These are phyloP conservation scores for Motacilla alba DNA, from an alignment of 2,113 vertebrate genomes.

Conservation along the genomic window DNA sequence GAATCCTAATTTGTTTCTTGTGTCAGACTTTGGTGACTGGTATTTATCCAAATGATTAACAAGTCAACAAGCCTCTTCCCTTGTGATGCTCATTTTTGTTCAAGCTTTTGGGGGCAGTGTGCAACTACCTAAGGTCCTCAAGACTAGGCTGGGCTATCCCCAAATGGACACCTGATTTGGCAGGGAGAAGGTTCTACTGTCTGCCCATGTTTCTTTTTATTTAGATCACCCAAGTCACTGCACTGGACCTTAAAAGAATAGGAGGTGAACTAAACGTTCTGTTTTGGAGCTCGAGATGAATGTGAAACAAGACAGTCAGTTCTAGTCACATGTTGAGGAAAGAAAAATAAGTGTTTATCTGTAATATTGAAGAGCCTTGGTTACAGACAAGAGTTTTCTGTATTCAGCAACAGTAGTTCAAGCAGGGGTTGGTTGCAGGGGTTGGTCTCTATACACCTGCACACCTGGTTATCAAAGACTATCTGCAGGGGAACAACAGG, in stretches of 20 bases:
- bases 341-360: not conserved
- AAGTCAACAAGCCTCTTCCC: not conserved
- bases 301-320: not conserved
- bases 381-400: not conserved
- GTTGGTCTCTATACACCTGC: not conserved
- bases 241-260: not conserved
- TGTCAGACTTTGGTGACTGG: accelerated
- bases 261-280: not conserved
- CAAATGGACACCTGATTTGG: not conserved
- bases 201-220: not conserved
- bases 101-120: not conserved
- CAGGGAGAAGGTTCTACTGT: not conserved
- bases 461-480: not conserved
- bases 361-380: not conserved
- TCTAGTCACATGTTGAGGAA: not conserved
- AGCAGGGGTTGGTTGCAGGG: not conserved
- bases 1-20: not conserved
- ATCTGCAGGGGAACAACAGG: not conserved
- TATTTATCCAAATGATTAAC: not conserved
- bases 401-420: not conserved
- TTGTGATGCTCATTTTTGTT: not conserved
- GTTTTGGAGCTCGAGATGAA: not conserved
- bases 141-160: not conserved
- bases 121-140: not conserved
- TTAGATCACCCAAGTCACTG: not conserved